A percentile compares a stretch with the other conserved stretches of the same genome.
These are phyloP conservation scores for Galaxias olidus DNA, from an alignment of 2,797 vertebrate species.

Conservation along the genomic window DNA sequence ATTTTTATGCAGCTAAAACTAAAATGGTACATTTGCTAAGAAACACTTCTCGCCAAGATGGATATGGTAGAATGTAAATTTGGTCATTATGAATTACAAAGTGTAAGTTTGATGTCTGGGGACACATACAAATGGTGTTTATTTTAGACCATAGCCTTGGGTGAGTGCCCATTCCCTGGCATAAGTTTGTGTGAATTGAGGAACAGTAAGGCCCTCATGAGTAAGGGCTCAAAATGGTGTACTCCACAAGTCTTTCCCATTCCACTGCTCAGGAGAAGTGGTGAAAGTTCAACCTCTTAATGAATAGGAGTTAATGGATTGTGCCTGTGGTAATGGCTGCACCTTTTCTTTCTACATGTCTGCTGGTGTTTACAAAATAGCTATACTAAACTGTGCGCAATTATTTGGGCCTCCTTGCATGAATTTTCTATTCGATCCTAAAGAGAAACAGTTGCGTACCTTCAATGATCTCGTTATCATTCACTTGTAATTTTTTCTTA, in stretches of 20 bases:
- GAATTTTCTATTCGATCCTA: slow-evolving; percentile 8
- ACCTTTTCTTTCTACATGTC: too few species aligned
- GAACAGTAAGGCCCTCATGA: slow-evolving; percentile 67
- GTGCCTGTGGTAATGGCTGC: too few species aligned
- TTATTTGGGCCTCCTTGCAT: not conserved
- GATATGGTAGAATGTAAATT: slow-evolving; percentile 41
- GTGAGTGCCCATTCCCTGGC: slow-evolving; percentile 58
- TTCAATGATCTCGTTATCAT: slow-evolving; percentile 37
- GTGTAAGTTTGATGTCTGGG: slow-evolving; percentile 52
- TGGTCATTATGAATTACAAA: slow-evolving; percentile 61
- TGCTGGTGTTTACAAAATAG: not conserved
- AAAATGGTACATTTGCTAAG: not conserved
- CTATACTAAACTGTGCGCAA: not conserved
- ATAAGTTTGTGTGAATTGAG: slow-evolving; percentile 33
- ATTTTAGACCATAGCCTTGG: slow-evolving; percentile 59
- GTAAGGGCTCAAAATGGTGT: slow-evolving; percentile 46
- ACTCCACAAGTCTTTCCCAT: slow-evolving; percentile 38
- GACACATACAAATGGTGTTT: slow-evolving; percentile 64
- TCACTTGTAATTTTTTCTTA: slow-evolving; percentile 66
- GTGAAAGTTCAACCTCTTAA: slow-evolving; percentile 42
- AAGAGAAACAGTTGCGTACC: slow-evolving; percentile 28
- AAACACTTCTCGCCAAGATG: slow-evolving; percentile 22
- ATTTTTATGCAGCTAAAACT: not conserved
- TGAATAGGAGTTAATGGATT: slow-evolving; percentile 45
- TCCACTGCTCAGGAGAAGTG: slow-evolving; percentile 44